Percentiles rank a stretch among this genome's conserved stretches.
phyloP scores from a whole-genome alignment of 2,113 vertebrate species.

The Takifugu bimaculatus region DNA sequence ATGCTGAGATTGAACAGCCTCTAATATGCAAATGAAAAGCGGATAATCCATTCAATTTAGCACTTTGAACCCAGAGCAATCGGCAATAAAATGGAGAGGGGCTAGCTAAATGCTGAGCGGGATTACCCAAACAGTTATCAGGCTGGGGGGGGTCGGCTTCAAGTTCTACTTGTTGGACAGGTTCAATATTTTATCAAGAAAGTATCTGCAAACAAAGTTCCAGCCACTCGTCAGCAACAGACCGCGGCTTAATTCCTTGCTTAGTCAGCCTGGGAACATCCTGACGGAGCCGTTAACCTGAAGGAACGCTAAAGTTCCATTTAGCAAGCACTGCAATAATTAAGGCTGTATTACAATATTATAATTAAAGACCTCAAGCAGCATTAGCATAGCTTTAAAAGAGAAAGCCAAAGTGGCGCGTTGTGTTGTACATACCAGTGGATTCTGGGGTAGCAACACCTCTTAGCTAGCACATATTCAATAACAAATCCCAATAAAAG shows the following conservation, averaged over 20 bases:
- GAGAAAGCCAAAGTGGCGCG: no score
- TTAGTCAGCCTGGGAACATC: background rate
- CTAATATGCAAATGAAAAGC: background rate
- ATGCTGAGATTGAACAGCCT: background rate
- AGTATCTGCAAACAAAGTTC: background rate
- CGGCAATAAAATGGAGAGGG: background rate
- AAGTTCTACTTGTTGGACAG: background rate
- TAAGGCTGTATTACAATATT: background rate
- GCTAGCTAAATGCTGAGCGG: background rate
- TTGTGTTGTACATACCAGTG: no score
- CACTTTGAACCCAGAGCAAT: background rate
- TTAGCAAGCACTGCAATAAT: background rate
- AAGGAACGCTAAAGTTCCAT: background rate
- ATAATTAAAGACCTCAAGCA: background rate
- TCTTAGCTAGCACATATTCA: slow-evolving; percentile 52
- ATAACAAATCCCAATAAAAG: slow-evolving; percentile 43
- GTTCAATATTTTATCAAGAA: background rate
- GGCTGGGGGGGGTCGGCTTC: no score
- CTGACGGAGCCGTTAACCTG: background rate
- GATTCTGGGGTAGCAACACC: background rate
- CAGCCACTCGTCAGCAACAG: background rate
- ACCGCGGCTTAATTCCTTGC: background rate
- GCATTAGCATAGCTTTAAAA: slow-evolving; percentile 36
- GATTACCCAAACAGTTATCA: no score
- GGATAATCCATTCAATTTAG: background rate